Conservation (phyloP, 1,140 invertebrate species). For the Drusus annulatus region DNA sequence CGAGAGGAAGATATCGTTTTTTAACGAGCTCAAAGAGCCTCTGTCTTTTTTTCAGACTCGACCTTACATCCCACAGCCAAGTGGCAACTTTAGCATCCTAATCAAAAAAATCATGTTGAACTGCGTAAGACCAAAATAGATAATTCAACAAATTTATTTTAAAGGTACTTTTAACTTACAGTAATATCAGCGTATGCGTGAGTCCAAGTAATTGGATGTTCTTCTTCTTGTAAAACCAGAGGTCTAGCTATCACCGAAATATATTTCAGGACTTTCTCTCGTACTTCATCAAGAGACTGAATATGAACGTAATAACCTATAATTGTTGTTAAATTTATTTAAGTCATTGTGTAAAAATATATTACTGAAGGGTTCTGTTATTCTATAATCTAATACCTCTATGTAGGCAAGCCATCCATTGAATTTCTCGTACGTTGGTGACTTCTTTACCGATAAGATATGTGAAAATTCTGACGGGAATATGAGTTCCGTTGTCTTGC, state of each 20-base stretch:
- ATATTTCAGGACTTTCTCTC: slow-evolving; percentile 94
- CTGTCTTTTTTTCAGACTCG: slow-evolving; percentile 36
- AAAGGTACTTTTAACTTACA: slow-evolving; percentile 69
- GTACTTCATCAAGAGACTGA: slow-evolving; percentile 92
- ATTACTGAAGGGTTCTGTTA: neutral
- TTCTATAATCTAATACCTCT: slow-evolving; percentile 76
- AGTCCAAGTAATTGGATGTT: slow-evolving; percentile 91
- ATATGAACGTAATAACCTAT: slow-evolving; percentile 93
- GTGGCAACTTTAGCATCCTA: slow-evolving; percentile 42
- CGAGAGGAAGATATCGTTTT: slow-evolving; percentile 17
- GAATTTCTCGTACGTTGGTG: slow-evolving; percentile 90
- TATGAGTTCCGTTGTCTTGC: slow-evolving; percentile 75
- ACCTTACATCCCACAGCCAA: slow-evolving; percentile 33
- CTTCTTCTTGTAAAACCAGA: slow-evolving; percentile 81
- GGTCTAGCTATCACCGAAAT: slow-evolving; percentile 92
- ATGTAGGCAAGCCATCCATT: slow-evolving; percentile 96
- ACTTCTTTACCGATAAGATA: slow-evolving; percentile 97
- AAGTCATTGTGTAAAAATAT: neutral
- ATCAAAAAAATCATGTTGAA: slow-evolving; percentile 23
- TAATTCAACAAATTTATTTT: neutral
- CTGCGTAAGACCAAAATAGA: neutral
- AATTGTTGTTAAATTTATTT: slow-evolving; percentile 47
- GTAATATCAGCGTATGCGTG: slow-evolving; percentile 89
- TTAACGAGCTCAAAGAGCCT: slow-evolving; percentile 18
- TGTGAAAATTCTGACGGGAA: slow-evolving; percentile 95